Conservation (phyloP, 2,113 vertebrate species). For the Pedionomus torquatus region DNA sequence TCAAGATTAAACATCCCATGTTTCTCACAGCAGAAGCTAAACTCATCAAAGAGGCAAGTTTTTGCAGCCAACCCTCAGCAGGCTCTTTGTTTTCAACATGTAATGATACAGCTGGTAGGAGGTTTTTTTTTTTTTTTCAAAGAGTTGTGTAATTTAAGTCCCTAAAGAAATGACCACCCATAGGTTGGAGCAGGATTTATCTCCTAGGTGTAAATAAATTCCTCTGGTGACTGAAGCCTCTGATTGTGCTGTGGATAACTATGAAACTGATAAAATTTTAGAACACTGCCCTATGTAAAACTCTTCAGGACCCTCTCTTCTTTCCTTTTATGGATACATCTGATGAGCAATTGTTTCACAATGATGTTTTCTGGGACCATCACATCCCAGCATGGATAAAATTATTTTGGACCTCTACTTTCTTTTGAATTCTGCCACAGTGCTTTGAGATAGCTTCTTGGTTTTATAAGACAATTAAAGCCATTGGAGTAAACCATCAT, state of each 20-base stretch:
- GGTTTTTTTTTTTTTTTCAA: background rate
- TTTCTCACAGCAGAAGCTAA: constrained; percentile 3
- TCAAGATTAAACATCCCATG: background rate
- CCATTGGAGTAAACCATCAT: background rate
- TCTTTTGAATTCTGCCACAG: background rate
- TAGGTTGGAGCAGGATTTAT: background rate
- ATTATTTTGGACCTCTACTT: background rate
- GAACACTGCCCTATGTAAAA: background rate
- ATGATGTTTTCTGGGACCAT: background rate
- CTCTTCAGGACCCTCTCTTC: background rate
- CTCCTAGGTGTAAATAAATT: background rate
- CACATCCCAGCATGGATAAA: background rate
- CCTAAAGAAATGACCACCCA: background rate
- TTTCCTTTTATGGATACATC: background rate
- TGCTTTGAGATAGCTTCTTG: background rate
- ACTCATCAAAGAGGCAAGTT: background rate
- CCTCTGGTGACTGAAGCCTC: background rate
- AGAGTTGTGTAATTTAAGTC: background rate
- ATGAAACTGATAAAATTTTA: background rate
- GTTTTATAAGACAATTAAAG: background rate
- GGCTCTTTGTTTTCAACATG: background rate
- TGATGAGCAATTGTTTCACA: background rate
- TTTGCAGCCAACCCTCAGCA: background rate
- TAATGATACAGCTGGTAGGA: background rate
- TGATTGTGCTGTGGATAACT: background rate